Base-by-base conservation (phyloP, 2,113 vertebrate genomes). In the Pelecanoides urinatrix region DNA sequence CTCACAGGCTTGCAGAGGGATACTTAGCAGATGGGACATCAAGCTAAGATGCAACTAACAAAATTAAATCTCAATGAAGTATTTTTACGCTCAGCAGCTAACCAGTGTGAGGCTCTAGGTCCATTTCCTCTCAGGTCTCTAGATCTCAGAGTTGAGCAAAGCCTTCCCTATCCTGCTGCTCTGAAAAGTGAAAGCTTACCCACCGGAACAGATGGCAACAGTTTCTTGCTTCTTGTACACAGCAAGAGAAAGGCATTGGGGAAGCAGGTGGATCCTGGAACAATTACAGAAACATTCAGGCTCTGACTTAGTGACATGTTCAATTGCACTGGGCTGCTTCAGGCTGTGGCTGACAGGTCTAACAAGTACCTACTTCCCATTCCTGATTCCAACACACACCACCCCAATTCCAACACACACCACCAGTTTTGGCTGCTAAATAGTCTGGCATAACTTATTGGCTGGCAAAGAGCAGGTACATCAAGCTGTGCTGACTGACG, bases 331-430 rank as follows among this genome's bases (percentile, higher is more conserved):
- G 53, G 56, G 62, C 75, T 72, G n/a, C 36, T 85, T 32, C 52
- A 42, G 65, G 65, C 70, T 84, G 42, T 0, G 3, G n/a, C 63
- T 62, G n/a, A 49, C 77, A 74, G 55, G 12, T 53, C 1, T 3
- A 34, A 66, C 16, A 58, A 30, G 18, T 21, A 53, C 34, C 76
- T 40, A 26, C 30, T 62, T 76, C 26, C 22, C 47, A 42, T 67
- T 81, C 22, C 15, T 0, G 1, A 15, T 22, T 74, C 58, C 0
- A 0, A 53, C 73, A 42, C 65, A 50, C 32, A 34, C 29, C n/a
- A 16, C 30, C 38, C 15, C 0, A 0, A 15, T 22, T 74, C 58
- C 0, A 0, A 58, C 73, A 42, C 65, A 50, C 29, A 34, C 29
- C n/a, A 16, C 30, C 38, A 19, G 47, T 44, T 75, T 22, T 90